Evolutionary conservation across 1,140 invertebrate species (phyloP), one percentile per base, ranked within the genome.

Genomic region (Aphis craccivora): DNA sequence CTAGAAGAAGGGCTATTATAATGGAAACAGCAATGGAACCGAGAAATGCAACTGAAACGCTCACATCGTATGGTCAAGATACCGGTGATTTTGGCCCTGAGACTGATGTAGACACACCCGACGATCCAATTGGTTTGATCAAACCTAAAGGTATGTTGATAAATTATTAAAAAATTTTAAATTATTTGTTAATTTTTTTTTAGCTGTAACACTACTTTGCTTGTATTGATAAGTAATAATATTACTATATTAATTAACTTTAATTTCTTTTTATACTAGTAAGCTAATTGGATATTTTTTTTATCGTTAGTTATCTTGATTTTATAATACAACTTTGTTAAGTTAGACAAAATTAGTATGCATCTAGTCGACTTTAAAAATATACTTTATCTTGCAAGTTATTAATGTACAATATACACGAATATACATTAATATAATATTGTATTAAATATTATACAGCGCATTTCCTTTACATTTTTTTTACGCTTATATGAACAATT

Each of bases 11-110:
- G 81, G 91, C 91, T 83, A 35, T 25, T 40, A 86, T 86, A 30
- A 93, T 93, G 91, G 91, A 93, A 93, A 93, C 91, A 53, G 91
- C 91, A 20, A 93, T 93, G 91, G 91, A 93, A 84, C 91, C 84
- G 2, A 93, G 91, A 40, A 93, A 93, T 25, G 76, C 81, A 51
- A 40, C 81, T 40, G 22, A n/a, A 37, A 60, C 89, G 22, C 53
- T 90, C 53, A n/a, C 91, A 4, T 93, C 91, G 8, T 93, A 86
- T 11, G 91, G 97, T 97, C 95, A 96, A 97, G 94, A 97, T 97
- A 94, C 95, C 96, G 93, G 96, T 96, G 95, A 97, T 97, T 95
- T 96, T 40, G 96, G 96, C 0, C 96, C 96, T 2, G 96, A 96
- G 94, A 96, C 96, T 0, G 96, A 96, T 94, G 96, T 97, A 0